Evolutionary conservation across 2,113 vertebrate species (phyloP).

Genomic region (Elachura formosa): DNA sequence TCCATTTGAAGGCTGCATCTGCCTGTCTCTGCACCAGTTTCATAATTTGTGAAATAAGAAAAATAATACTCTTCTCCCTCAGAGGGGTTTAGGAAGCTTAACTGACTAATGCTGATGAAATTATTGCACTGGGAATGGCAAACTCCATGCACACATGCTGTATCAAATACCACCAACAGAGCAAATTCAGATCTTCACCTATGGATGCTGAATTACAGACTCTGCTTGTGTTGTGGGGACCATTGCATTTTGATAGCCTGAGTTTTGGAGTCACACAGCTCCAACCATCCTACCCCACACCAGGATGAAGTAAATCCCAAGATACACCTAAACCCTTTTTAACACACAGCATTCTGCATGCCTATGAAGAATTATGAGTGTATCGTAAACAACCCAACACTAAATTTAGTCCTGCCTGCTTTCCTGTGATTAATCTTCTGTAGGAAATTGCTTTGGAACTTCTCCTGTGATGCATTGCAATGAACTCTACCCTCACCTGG

Average conservation of each 20-base stretch:
- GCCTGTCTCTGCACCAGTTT: neutral
- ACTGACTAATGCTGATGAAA: neutral
- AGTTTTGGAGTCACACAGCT: neutral
- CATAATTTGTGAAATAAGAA: neutral
- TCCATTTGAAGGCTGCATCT: neutral
- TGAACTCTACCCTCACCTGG: constrained; percentile 8
- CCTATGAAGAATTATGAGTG: neutral
- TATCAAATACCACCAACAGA: neutral
- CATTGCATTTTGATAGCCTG: neutral
- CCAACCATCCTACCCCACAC: neutral
- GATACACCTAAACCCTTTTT: neutral
- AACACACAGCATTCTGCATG: neutral
- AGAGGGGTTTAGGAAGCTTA: neutral
- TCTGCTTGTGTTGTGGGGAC: neutral
- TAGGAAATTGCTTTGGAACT: constrained; percentile 33
- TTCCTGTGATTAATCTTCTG: constrained; percentile 36
- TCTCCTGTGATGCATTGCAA: neutral
- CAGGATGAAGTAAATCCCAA: neutral
- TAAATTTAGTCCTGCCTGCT: constrained; percentile 19
- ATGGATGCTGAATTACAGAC: neutral
- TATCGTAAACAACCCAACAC: neutral
- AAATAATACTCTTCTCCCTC: neutral
- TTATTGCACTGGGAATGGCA: neutral
- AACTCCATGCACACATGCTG: neutral
- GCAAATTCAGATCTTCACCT: neutral